Evolutionary conservation across 2,888 invertebrate genomes (phyloP), one percentile per base, ranked within the genome.

Genomic region (Plebejus melissa): DNA sequence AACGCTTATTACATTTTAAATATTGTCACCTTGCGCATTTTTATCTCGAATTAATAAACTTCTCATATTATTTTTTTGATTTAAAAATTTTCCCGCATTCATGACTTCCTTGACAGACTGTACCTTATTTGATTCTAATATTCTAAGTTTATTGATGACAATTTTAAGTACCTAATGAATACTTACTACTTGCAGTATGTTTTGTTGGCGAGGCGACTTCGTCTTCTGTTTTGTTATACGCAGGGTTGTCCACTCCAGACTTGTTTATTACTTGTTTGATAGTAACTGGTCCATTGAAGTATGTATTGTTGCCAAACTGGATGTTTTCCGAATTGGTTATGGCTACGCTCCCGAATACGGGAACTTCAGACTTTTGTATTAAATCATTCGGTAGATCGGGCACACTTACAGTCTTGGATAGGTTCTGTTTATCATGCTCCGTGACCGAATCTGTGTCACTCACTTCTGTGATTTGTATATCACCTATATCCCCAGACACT

Each of bases 221-320:
- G 75, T 82, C 81, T 78, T 87, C 86, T 9, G 83, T 80, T 65
- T 77, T 77, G 1, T 80, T 80, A 41, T 88, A 93, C 0, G 88
- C 85, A 41, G 80, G 79, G 81, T 93, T 93, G 11, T 90, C 91
- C 58, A 88, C 78, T 6, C 90, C 92, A 58, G 82, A 76, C 78
- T 85, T 85, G 77, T 85, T 85, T 28, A 96, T 92, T 79, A 96
- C 94, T 85, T 96, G 96, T 83, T 96, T 96, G 80, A 97, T 96
- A 54, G 95, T 96, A 22, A 97, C 96, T 71, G 96, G 96, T 6
- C 97, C 97, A 83, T 96, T 95, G 83, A 96, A 96, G 82, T 95
- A 95, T 5, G 96, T 96, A 82, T 96, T 96, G 81, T 96, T 96
- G 0, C 97, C 97, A 80, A 97, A 95, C 79, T 96, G 96, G 2